Evolutionary conservation across 1,140 invertebrate genomes (phyloP), one percentile per base, ranked within the genome.

Genomic region (Calephelis virginiensis): DNA sequence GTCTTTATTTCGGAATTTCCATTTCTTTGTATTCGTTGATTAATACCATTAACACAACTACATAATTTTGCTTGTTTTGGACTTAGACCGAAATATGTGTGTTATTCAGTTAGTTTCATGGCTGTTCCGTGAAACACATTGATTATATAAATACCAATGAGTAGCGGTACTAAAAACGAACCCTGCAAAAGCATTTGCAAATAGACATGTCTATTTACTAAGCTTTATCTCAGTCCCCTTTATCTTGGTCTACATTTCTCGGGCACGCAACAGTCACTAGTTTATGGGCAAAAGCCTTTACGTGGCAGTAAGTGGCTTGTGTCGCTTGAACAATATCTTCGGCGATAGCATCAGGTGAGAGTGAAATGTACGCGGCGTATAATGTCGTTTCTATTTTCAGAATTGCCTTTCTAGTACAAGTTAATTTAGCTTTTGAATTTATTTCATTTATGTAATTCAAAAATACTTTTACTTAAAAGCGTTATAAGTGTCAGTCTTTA

Each of bases 221-320:
- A 43, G 37, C 48, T 63, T 64, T 47, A n/a, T 64, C 71, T 68
- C 74, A 62, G 9, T 8, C 64, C 66, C 67, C 48, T 65, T 45
- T 73, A 43, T 45, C 63, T 75, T 68, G 50, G 14, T 43, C 47
- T 38, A 48, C 38, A 14, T 49, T 64, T 69, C 67, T 65, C 17
- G 50, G 43, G 61, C 72, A 76, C 69, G 72, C 72, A 71, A 73
- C 68, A 65, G 66, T 68, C 68, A 63, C 61, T 74, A 68, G 74
- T 76, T 76, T 76, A 76, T 70, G 72, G 66, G 61, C 66, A 46
- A 69, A 45, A 72, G 63, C 63, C 53, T 65, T 71, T 70, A 76
- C 72, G 74, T 76, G 74, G 64, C 64, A 64, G 67, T 71, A 74
- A 71, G 69, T 56, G 66, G 69, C 62, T 68, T 56, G 65, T 46